phyloP scores from a whole-genome alignment of 2,888 invertebrate species.

The Cylindroiulus punctatus region DNA sequence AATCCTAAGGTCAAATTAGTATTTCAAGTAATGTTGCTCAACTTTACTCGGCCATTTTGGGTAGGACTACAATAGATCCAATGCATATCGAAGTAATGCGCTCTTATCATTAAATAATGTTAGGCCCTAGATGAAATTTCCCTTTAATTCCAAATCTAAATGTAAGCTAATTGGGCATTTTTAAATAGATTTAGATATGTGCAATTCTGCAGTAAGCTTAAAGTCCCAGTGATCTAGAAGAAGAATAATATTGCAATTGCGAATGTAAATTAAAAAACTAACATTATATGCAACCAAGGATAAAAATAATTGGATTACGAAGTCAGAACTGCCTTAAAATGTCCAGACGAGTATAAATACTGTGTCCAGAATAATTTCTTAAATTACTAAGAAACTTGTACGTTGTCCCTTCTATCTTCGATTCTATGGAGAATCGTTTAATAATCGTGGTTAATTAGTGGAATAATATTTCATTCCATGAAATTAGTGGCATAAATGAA shows the following conservation, averaged over 20 bases:
- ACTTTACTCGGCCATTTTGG: constrained; percentile 1
- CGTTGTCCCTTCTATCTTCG: constrained; percentile 9
- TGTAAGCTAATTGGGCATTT: background rate
- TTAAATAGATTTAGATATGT: background rate
- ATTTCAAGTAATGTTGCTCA: background rate
- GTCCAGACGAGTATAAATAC: constrained; percentile 10
- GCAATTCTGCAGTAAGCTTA: background rate
- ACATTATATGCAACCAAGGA: constrained; percentile 1
- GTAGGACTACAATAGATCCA: constrained; percentile 10
- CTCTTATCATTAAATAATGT: background rate
- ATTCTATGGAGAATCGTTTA: constrained; percentile 11
- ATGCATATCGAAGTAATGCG: background rate
- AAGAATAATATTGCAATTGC: background rate
- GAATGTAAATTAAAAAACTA: background rate
- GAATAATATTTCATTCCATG: constrained; percentile 18
- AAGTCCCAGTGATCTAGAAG: background rate
- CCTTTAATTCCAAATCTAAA: background rate
- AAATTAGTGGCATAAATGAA: constrained; percentile 9
- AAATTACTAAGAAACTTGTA: background rate
- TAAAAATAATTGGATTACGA: background rate
- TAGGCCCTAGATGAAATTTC: constrained; percentile 5
- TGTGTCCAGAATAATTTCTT: constrained; percentile 18
- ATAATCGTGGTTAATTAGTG: background rate
- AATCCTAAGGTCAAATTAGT: background rate
- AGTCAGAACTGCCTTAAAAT: constrained; percentile 18